Conservation (phyloP, 2,113 vertebrate species). For the Formicarius rufipectus region DNA sequence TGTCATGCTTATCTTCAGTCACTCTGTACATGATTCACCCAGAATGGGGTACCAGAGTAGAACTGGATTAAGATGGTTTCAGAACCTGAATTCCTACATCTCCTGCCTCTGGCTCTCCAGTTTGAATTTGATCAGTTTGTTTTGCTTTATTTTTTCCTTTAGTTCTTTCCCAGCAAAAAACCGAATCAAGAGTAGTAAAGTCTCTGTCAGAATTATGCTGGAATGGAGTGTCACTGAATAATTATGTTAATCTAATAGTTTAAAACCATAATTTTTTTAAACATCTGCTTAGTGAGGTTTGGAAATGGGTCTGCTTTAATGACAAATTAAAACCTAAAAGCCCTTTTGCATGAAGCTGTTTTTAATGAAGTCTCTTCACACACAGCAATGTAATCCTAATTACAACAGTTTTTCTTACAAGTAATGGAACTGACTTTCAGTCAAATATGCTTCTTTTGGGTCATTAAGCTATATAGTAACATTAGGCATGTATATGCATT, state of each 20-base stretch:
- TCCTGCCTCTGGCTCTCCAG: not conserved
- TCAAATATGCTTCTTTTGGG: rapidly evolving
- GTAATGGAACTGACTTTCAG: not conserved
- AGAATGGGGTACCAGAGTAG: not conserved
- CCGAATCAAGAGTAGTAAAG: not conserved
- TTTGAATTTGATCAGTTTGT: not conserved
- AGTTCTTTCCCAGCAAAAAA: not conserved
- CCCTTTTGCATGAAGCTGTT: not conserved
- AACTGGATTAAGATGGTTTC: not conserved
- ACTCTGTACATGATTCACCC: not conserved
- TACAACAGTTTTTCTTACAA: not conserved
- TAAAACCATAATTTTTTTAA: not conserved
- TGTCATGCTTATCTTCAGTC: not conserved
- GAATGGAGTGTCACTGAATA: not conserved
- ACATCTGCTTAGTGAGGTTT: not conserved
- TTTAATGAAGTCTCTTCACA: not conserved
- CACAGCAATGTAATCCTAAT: not conserved
- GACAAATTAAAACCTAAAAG: not conserved
- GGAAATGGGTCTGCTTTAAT: not conserved
- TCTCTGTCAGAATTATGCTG: not conserved
- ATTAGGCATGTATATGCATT: not conserved
- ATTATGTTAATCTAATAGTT: not conserved
- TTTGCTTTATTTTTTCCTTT: not conserved
- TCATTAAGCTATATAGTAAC: not conserved
- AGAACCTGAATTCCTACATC: not conserved